These are phyloP conservation scores for Listronotus bonariensis DNA, from an alignment of 1,140 invertebrate species.

Conservation along the genomic window DNA sequence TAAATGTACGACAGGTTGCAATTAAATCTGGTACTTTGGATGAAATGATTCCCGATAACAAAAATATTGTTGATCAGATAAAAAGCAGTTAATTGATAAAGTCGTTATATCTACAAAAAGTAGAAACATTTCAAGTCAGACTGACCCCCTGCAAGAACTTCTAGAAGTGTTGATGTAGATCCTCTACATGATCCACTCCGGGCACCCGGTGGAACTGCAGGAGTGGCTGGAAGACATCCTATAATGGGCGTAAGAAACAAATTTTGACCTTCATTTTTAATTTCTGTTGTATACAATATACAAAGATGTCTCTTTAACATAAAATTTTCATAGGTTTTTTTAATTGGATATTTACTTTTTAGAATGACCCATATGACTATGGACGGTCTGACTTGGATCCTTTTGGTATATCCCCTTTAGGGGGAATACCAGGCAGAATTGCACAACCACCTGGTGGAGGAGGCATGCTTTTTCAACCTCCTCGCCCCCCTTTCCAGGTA, in stretches of 20 bases:
- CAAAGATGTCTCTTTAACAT: no score
- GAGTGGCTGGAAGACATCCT: constrained; percentile 1
- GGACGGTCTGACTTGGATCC: constrained; percentile 78
- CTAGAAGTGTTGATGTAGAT: not conserved
- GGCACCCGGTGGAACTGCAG: constrained; percentile 2
- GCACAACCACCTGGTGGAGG: constrained; percentile 40
- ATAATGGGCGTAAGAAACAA: not conserved
- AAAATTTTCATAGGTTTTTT: no score
- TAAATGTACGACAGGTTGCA: constrained; percentile 48
- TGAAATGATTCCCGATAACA: constrained; percentile 59
- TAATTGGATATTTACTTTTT: constrained; percentile 1
- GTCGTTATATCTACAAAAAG: constrained; percentile 51
- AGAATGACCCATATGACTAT: constrained; percentile 30
- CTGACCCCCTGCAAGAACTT: constrained; percentile 21
- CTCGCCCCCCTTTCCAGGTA: constrained; percentile 37
- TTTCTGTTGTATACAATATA: no score
- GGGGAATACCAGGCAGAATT: constrained; percentile 32
- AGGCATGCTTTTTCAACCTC: constrained; percentile 79
- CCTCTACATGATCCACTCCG: not conserved
- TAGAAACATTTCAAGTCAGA: constrained; percentile 44
- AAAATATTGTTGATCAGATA: constrained; percentile 59
- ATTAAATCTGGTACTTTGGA: constrained; percentile 48
- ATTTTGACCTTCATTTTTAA: not conserved
- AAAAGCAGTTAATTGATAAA: constrained; percentile 61
- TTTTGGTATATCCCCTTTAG: constrained; percentile 57